Percentiles rank a stretch among this genome's conserved stretches.
Evolutionary conservation across 2,113 vertebrate species (phyloP).

Genomic region (Malurus alboscapulatus): DNA sequence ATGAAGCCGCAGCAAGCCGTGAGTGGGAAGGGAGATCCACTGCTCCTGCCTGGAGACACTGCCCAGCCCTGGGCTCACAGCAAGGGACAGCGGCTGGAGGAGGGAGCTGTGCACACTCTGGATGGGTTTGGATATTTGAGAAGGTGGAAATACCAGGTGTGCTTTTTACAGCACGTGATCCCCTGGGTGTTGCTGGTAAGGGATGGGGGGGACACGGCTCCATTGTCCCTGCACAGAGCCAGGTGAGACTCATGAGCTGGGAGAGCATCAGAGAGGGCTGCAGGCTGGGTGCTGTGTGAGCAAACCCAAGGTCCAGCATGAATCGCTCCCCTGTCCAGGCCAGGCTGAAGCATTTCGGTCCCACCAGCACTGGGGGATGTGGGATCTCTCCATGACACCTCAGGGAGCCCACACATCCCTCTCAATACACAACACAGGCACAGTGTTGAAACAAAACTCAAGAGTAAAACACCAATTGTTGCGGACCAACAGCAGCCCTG

Average conservation of each 20-base stretch:
- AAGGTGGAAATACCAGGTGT: neutral
- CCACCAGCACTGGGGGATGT: neutral
- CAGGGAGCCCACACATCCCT: neutral
- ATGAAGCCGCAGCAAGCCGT: neutral
- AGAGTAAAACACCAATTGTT: neutral
- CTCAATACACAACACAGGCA: fast-evolving
- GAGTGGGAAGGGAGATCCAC: neutral
- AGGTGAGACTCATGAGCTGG: fast-evolving
- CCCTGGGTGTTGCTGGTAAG: neutral
- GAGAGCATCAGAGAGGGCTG: neutral
- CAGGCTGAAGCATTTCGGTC: neutral
- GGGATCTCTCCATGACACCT: neutral
- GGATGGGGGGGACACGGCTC: fast-evolving
- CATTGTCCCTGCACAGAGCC: neutral
- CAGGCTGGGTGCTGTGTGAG: neutral
- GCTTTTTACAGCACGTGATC: neutral
- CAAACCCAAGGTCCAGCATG: neutral
- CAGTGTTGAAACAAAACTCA: neutral
- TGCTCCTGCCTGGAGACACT: neutral
- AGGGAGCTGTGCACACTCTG: neutral
- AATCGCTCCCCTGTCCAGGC: neutral
- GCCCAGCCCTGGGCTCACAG: fast-evolving
- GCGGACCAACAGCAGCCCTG: neutral
- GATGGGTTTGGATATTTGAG: neutral
- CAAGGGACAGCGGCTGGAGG: neutral